Conservation (phyloP, 1,140 invertebrate genomes). For the Thrips palmi region DNA sequence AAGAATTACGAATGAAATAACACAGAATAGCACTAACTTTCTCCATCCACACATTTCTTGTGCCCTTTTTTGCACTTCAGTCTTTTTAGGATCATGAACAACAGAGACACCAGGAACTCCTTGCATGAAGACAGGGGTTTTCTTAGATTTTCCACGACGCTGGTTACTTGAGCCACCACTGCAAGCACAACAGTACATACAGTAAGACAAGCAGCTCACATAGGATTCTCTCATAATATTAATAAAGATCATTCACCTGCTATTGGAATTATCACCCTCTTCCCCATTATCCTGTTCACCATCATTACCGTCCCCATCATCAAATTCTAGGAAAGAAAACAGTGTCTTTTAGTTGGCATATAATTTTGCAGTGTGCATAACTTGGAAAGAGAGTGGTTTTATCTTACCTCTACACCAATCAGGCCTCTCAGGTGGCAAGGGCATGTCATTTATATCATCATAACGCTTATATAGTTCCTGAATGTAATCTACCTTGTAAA, state of each 20-base stretch:
- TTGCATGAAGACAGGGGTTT: slow-evolving; percentile 56
- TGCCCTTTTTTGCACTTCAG: slow-evolving; percentile 51
- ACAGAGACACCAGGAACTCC: slow-evolving; percentile 54
- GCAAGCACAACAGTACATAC: no score
- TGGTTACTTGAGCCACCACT: slow-evolving; percentile 20
- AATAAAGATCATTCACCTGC: neutral
- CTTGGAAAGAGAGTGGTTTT: no score
- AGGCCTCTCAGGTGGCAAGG: slow-evolving; percentile 51
- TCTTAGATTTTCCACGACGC: slow-evolving; percentile 27
- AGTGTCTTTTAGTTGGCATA: no score
- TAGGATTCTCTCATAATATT: neutral
- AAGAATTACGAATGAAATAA: neutral
- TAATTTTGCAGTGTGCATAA: neutral
- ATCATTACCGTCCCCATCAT: slow-evolving; percentile 13
- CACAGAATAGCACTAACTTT: slow-evolving; percentile 19
- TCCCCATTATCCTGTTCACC: slow-evolving; percentile 15
- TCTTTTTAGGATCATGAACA: slow-evolving; percentile 37
- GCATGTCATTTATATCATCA: slow-evolving; percentile 50
- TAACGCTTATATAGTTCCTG: slow-evolving; percentile 54
- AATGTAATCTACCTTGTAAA: slow-evolving; percentile 63
- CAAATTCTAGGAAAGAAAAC: no score
- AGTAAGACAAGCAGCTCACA: no score
- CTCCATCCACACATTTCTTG: slow-evolving; percentile 70
- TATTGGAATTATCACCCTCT: slow-evolving; percentile 3
- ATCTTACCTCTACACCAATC: slow-evolving; percentile 61